Base-by-base conservation (phyloP, 1,140 invertebrate species). In the Bombus sibiricus region DNA sequence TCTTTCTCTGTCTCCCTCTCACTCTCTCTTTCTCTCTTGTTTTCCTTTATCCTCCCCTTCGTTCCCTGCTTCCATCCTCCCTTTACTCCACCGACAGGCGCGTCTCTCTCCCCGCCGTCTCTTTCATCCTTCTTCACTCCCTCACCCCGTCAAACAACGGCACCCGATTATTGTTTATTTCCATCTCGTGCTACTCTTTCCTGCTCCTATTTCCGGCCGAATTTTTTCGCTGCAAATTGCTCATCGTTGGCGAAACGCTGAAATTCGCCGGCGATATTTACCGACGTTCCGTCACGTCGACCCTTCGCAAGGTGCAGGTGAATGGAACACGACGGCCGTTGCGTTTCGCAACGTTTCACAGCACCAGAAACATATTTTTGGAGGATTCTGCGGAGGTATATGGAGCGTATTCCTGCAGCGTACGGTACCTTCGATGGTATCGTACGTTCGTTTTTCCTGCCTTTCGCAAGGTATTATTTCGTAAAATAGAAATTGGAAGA, bases 221-320 rank as follows among this genome's bases (percentile, higher is more conserved):
- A 47, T n/a, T n/a, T 69, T 57, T 79, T 64, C 47, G 22, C 64
- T 71, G 37, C 37, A 73, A 62, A 74, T 81, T 74, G 68, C 25
- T 28, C 69, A 37, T 64, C 73, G 53, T 62, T 28, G 8, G 22
- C n/a, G 22, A 62, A 32, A 13, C 47, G 3, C 47, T 22, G 6
- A 64, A 47, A n/a, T 47, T 32, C 13, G 15, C 18, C 71, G 4
- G 0, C 34, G 10, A 69, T 39, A 10, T 28, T 69, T 2, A 12
- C 6, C 22, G 1, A 69, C 2, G 32, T 34, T 37, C 0, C 2
- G 32, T 53, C 18, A 8, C n/a, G 6, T 22, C 6, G 64, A 0
- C 1, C 15, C 13, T 18, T 37, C 18, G 32, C 32, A 34, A 32
- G n/a, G 59, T 22, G 5, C 47, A 53, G 47, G 18, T 9, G n/a